Evolutionary conservation across 2,797 vertebrate genomes (phyloP).

Genomic region (Uromys caudimaculatus): DNA sequence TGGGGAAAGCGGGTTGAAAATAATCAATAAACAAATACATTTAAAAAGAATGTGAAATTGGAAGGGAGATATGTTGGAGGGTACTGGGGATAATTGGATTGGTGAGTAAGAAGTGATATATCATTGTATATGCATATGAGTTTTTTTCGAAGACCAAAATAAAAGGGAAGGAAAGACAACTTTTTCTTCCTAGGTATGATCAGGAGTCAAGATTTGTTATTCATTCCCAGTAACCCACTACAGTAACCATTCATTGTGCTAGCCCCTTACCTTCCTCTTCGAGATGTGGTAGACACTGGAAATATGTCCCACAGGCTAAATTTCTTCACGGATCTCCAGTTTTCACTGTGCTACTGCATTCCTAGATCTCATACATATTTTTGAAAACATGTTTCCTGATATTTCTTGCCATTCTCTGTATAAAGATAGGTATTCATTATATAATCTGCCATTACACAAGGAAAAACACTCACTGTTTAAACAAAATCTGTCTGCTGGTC

Average conservation of each 20-base stretch:
- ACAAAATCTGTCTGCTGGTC: neutral
- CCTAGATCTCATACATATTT: neutral
- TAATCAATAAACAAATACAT: neutral
- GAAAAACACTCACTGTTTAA: neutral
- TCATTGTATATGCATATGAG: neutral
- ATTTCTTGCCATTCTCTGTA: neutral
- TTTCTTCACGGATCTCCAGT: neutral
- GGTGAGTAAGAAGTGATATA: neutral
- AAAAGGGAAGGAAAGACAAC: neutral
- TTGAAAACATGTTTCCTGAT: neutral
- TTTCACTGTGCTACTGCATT: neutral
- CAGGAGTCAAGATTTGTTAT: neutral
- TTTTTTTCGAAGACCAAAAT: neutral
- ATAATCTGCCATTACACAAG: neutral
- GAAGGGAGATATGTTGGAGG: neutral
- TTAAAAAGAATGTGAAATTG: neutral
- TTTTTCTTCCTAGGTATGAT: neutral
- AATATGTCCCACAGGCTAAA: neutral
- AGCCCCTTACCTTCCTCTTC: neutral
- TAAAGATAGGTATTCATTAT: constrained; percentile 6
- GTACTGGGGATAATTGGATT: neutral
- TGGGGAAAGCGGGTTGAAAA: neutral
- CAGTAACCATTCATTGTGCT: neutral
- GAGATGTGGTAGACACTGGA: neutral
- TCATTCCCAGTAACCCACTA: neutral